phyloP scores from a whole-genome alignment of 1,140 invertebrate species.

The Drosophila pseudoobscura region DNA sequence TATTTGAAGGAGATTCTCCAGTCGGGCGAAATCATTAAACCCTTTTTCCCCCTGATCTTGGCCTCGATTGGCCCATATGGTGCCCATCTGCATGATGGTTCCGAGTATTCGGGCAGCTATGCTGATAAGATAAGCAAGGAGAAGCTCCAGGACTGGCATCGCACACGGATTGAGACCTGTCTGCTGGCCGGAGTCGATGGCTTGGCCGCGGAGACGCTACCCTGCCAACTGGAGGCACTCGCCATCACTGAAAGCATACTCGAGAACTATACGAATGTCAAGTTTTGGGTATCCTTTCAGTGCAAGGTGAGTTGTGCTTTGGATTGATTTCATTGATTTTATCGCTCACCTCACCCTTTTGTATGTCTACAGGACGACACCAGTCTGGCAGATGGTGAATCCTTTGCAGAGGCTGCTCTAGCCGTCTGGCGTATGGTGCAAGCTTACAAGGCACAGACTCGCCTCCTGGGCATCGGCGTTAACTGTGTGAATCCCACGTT shows the following conservation, averaged over 20 bases:
- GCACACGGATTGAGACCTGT: constrained; percentile 89
- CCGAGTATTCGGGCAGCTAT: constrained; percentile 95
- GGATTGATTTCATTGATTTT: background rate
- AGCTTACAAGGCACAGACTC: constrained; percentile 85
- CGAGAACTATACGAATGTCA: constrained; percentile 87
- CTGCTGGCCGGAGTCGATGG: constrained; percentile 90
- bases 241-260: constrained; percentile 90
- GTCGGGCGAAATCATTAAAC: constrained; percentile 13
- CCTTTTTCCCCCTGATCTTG: constrained; percentile 85
- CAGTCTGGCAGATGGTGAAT: constrained; percentile 89
- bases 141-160: constrained; percentile 91
- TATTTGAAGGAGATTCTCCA: constrained; percentile 46
- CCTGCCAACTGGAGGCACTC: constrained; percentile 91
- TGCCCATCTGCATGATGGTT: constrained; percentile 92
- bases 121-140: constrained; percentile 87
- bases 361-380: constrained; percentile 85
- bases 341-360: background rate
- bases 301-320: constrained; percentile 69
- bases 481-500: constrained; percentile 90
- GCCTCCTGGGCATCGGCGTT: constrained; percentile 90
- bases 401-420: constrained; percentile 85
- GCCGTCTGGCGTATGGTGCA: constrained; percentile 85
- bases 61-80: constrained; percentile 96
- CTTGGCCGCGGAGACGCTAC: constrained; percentile 95
- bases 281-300: constrained; percentile 89